Evolutionary conservation across 1,140 invertebrate species (phyloP), one percentile per base, ranked within the genome.

Genomic region (Zophobas morio): DNA sequence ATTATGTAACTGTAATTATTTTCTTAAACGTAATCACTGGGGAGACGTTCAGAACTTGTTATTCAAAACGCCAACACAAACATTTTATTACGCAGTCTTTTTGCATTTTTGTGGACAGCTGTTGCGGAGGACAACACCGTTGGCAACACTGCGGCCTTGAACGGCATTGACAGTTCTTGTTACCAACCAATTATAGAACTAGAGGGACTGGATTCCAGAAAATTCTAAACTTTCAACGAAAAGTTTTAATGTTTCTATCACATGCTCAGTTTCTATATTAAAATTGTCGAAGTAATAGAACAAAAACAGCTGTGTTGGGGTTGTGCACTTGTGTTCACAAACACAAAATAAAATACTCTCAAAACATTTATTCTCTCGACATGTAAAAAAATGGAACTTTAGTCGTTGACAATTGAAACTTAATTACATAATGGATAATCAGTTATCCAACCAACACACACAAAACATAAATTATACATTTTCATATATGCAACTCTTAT

Each of bases 1-100:
- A 83, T 80, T 75, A 79, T 73, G n/a, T 72, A 66, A 66, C 60
- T 66, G 37, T 66, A 42, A 42, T 66, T 40, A 42, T 20, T 46
- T 66, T 66, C 39, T 66, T 35, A 57, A 66, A 42, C 8, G 8
- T 20, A 66, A 66, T 37, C 60, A 66, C 60, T 66, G 60, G 60
- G 54, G 36, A 66, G 60, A 66, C n/a, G 60, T 66, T 33, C 42
- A 5, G 42, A 42, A 66, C 8, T 39, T 66, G 8, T 40, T 42
- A 0, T 20, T 66, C 60, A 6, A 6, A 42, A 42, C 60, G 39
- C 60, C 60, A 66, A 66, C 60, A 66, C 60, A 66, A 46, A 47
- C 60, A 66, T 66, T 66, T 66, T 66, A 66, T 66, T 66, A 66
- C 60, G 60, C 60, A 66, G 60, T 66, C 60, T 66, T 66, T 20